Percentiles rank a stretch among this genome's conserved stretches.
Conservation (phyloP, 1,140 invertebrate species). For the Archegozetes longisetosus region DNA sequence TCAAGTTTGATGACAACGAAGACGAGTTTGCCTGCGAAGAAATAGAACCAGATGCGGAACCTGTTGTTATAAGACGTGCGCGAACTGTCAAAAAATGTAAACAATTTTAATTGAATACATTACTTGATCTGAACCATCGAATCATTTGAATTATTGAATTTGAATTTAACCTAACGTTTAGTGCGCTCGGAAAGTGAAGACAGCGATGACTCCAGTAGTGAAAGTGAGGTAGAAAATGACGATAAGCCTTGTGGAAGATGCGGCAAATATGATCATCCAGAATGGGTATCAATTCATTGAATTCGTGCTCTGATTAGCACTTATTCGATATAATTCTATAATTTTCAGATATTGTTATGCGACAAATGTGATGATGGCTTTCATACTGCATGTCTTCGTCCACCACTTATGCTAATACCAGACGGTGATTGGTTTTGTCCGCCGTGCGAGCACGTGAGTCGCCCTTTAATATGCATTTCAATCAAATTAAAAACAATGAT, state of each 20-base stretch:
- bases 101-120: constrained; percentile 13
- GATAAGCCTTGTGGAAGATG: constrained; percentile 60
- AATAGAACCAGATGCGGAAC: constrained; percentile 26
- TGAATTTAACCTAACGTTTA: no score
- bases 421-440: constrained; percentile 96
- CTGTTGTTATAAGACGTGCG: constrained; percentile 40
- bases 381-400: constrained; percentile 81
- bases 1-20: constrained; percentile 21
- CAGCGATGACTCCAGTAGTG: constrained; percentile 12
- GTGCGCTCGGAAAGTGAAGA: background rate
- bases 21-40: constrained; percentile 27
- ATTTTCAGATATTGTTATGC: constrained; percentile 61
- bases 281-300: constrained; percentile 40
- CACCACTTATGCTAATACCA: constrained; percentile 76
- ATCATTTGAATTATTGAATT: no score
- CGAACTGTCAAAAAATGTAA: constrained; percentile 45
- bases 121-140: background rate
- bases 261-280: constrained; percentile 72
- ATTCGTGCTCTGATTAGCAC: background rate
- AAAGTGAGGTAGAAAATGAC: constrained; percentile 23
- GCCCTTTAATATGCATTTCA: background rate
- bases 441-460: constrained; percentile 64
- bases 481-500: background rate
- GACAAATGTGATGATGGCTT: constrained; percentile 86
- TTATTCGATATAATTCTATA: constrained; percentile 3